Evolutionary conservation across 2,113 vertebrate genomes (phyloP), one percentile per base, ranked within the genome.

Genomic region (Damaliscus lunatus): DNA sequence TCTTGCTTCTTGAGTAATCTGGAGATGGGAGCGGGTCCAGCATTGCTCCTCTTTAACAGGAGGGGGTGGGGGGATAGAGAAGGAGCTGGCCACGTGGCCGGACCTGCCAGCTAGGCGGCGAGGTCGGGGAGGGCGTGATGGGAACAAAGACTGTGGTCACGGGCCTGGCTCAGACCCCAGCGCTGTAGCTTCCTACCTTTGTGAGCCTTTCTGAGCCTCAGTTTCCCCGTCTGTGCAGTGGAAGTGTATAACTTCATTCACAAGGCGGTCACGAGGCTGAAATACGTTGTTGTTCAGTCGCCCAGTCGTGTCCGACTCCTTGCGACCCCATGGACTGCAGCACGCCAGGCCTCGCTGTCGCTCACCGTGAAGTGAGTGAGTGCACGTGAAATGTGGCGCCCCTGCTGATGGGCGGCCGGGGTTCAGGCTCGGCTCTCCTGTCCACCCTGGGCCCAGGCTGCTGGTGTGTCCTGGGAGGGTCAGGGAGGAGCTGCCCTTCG

Each of bases 361-460:
- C n/a, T 40, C n/a, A 6, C n/a, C 1, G 19, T 71, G n/a, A 12
- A 23, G 15, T 8, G 46, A 0, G n/a, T 25, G 14, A 5, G 0
- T 13, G 74, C 7, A 0, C 7, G 4, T n/a, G 6, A 74, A 62
- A 5, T 0, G 16, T 13, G 4, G 80, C 78, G 0, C 48, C 46
- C 16, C 78, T 33, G 29, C 27, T 11, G 85, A 23, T 3, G 1
- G 13, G 16, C 17, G 12, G n/a, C 17, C 15, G 7, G 71, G 29
- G 2, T 55, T 29, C 62, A 3, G 1, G 31, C 74, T 21, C 17
- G 0, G 25, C 81, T 48, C 27, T 21, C 16, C 0, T 1, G 17
- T 33, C 31, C 36, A 0, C 29, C 2, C 77, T 43, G 48, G 62
- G 16, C 78, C 55, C 19, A 15, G 43, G 78, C 23, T 25, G 31